phyloP scores from a whole-genome alignment of 2,888 invertebrate species.

The Dynastes tityus region DNA sequence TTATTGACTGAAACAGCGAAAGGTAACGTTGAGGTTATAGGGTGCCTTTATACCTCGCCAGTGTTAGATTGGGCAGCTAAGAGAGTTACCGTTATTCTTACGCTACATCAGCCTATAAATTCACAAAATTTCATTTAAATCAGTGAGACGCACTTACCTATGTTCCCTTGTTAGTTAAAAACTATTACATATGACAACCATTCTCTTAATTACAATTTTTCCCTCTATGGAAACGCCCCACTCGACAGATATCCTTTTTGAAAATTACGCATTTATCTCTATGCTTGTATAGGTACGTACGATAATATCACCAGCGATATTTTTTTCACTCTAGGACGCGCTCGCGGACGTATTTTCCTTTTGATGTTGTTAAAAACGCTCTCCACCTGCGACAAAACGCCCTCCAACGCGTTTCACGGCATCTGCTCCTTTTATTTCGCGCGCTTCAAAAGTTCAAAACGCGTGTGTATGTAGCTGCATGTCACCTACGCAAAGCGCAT shows the following conservation, averaged over 20 bases:
- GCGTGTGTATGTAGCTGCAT: not conserved
- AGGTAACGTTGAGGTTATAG: too few relatives aligned
- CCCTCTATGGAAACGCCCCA: not conserved
- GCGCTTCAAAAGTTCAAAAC: not conserved
- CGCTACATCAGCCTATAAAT: too few relatives aligned
- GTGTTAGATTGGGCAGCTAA: too few relatives aligned
- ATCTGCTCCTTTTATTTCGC: not conserved
- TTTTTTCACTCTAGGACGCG: not conserved
- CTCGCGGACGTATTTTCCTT: not conserved
- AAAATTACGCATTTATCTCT: not conserved
- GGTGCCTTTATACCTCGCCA: too few relatives aligned
- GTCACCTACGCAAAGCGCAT: not conserved
- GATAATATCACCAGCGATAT: slow-evolving; percentile 5
- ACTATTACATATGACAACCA: not conserved
- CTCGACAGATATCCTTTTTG: not conserved
- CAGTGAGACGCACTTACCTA: too few relatives aligned
- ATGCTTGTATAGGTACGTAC: too few relatives aligned
- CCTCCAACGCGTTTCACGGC: slow-evolving; percentile 20
- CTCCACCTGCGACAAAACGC: slow-evolving; percentile 23
- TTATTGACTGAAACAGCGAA: too few relatives aligned
- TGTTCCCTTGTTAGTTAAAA: not conserved
- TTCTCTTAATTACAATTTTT: not conserved
- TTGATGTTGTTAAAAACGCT: slow-evolving; percentile 8
- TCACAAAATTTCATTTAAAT: too few relatives aligned
- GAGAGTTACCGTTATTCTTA: too few relatives aligned